Evolutionary conservation across 2,113 vertebrate genomes (phyloP), one percentile per base, ranked within the genome.

Genomic region (Eulemur macaco): DNA sequence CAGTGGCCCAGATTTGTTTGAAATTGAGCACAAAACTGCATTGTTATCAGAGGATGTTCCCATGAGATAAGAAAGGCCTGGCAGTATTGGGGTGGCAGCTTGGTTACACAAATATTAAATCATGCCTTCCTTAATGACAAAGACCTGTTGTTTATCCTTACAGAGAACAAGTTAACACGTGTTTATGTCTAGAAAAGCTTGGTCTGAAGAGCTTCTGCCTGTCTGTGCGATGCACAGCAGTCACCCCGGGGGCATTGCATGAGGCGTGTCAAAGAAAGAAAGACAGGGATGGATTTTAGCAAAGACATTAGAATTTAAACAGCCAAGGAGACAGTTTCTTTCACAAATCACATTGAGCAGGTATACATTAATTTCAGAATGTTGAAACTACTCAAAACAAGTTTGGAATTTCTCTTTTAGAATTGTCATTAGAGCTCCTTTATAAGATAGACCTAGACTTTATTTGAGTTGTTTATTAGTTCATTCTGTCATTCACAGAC

Each of bases 1-100:
- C 89, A 45, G 63, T 95, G 96, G 83, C 96, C 97, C 95, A 96
- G 96, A 95, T 98, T 96, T 96, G 89, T 96, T 97, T 87, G 97
- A 96, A 96, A 96, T 96, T 86, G 83, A 93, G 96, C 95, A 97
- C 95, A 97, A 85, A 95, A 95, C 96, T 58, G 64, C 96, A 95
- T 88, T 97, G 95, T 97, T 96, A 85, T 84, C 76, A 68, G 83
- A 96, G 95, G 91, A 85, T 89, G 66, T 97, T 97, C 96, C 93
- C 97, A 85, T 74, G 94, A 94, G 94, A 93, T 96, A 96, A 96
- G 92, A 66, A 89, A 89, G 69, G 74, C 47, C 96, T 97, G 89
- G 93, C 78, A 95, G 81, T 95, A 85, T 76, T 66, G 42, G 63
- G 14, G 81, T 90, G 94, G 87, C 90, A 92, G 94, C 89, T 96